These are phyloP conservation scores for Tetrao urogallus DNA, from an alignment of 2,113 vertebrate species.

Conservation along the genomic window DNA sequence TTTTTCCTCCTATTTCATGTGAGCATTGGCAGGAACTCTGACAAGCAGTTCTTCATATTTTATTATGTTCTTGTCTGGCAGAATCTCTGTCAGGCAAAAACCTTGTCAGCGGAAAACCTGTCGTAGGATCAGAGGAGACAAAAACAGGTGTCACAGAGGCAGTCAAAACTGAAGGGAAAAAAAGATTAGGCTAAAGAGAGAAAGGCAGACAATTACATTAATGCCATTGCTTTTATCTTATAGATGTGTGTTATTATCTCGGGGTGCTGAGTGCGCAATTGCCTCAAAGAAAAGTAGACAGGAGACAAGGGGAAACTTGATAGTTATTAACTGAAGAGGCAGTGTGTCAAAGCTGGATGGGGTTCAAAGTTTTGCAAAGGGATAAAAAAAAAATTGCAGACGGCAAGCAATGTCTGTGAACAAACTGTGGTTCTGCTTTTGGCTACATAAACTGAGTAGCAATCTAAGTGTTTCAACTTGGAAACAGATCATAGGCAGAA, in stretches of 20 bases:
- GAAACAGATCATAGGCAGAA: conserved; percentile 82
- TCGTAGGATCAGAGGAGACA: conserved; percentile 90
- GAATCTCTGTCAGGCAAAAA: conserved; percentile 92
- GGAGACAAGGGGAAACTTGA: conserved; percentile 88
- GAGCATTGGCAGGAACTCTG: conserved; percentile 91
- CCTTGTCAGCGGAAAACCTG: conserved; percentile 89
- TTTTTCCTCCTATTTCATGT: conserved; percentile 79
- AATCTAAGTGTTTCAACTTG: conserved; percentile 79
- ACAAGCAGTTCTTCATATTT: conserved; percentile 98
- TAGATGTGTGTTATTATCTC: conserved; percentile 90
- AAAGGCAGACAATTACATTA: conserved; percentile 92
- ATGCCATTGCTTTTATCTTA: conserved; percentile 92
- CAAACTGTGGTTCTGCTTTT: conserved; percentile 78
- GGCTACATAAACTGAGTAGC: conserved; percentile 79
- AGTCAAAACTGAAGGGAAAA: conserved; percentile 87
- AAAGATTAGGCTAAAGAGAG: conserved; percentile 88
- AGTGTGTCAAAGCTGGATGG: conserved; percentile 86
- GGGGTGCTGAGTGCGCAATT: conserved; percentile 88
- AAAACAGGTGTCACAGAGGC: conserved; percentile 97
- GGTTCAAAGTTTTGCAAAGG: conserved; percentile 87
- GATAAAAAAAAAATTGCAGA: conserved; percentile 79
- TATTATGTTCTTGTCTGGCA: conserved; percentile 96
- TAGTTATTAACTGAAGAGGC: conserved; percentile 89
- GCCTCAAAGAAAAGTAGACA: conserved; percentile 86
- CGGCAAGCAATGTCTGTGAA: conserved; percentile 76